Evolutionary conservation across 1,140 invertebrate species (phyloP), one percentile per base, ranked within the genome.

Genomic region (Platorchestia sp.): DNA sequence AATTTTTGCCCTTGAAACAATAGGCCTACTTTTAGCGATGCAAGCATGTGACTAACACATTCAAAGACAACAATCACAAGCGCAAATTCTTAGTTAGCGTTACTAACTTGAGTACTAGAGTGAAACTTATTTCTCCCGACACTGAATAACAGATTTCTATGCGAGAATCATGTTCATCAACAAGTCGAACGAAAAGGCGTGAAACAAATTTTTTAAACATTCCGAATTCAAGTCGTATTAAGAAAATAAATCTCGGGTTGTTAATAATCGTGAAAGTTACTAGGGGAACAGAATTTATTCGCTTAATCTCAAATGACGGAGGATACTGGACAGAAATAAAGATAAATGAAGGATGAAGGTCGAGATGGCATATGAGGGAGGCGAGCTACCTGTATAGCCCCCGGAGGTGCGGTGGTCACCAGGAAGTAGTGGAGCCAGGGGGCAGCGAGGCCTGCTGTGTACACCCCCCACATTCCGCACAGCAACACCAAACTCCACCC

Each of bases 401-500:
- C 91, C 10, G 91, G 43, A n/a, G 91, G 91, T 5, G 91, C 45
- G 6, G 91, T 93, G 0, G 91, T 93, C 1, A 93, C 91, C 6
- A 96, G 86, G 45, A 96, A 87, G 86, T 96, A 96, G 51, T 96
- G 96, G 36, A 96, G 43, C 16, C 95, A 36, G 36, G 96, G 96
- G 16, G 96, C 96, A n/a, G 96, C 44, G n/a, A 95, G 95, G 36
- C 96, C 95, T 45, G 96, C 75, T 44, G 96, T 95, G 43, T 96
- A 95, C 27, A 95, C 95, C 40, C 86, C 95, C 96, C 96, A 96
- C 86, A 96, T 95, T 40, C 95, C 87, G 53, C 96, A 96, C 95
- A 96, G 95, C 45, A 96, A 90, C 86, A 96, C 95, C 36, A 95
- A 90, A 36, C 95, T 96, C 96, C 96, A 96, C 0, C 96, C 96